A percentile compares a stretch with the other conserved stretches of the same genome.
phyloP scores from a whole-genome alignment of 2,113 vertebrate genomes.

The Xyrauchen texanus region DNA sequence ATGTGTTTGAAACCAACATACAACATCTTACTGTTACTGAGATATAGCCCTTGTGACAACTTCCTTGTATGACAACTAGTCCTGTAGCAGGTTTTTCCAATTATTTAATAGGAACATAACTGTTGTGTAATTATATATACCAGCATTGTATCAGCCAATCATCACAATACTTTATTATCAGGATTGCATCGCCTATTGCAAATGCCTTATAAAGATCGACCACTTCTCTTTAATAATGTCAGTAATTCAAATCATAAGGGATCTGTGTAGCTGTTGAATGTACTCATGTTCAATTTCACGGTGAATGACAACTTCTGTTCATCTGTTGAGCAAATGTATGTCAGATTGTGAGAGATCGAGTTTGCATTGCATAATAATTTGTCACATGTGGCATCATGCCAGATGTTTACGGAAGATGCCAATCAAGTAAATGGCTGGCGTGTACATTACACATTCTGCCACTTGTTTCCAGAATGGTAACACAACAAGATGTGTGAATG shows the following conservation, averaged over 20 bases:
- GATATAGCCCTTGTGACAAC: no score
- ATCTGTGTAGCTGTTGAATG: slow-evolving; percentile 5
- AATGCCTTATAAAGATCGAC: no score
- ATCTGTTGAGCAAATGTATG: neutral
- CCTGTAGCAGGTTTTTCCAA: no score
- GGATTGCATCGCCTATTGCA: no score
- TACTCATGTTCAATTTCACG: neutral
- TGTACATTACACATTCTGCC: slow-evolving; percentile 13
- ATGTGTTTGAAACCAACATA: no score
- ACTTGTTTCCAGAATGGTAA: neutral
- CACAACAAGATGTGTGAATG: neutral
- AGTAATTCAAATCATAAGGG: neutral
- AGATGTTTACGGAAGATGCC: slow-evolving; percentile 38
- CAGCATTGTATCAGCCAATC: no score
- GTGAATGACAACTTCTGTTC: neutral
- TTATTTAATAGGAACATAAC: no score
- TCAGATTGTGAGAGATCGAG: slow-evolving; percentile 8
- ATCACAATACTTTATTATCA: no score
- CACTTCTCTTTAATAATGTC: no score
- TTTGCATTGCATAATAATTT: slow-evolving; percentile 32
- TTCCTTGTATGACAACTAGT: no score
- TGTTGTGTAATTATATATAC: no score
- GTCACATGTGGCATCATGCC: slow-evolving; percentile 21
- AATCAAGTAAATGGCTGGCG: neutral
- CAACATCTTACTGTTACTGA: no score